Base-by-base conservation (phyloP, 1,140 invertebrate genomes). In the Drosophila nasuta region DNA sequence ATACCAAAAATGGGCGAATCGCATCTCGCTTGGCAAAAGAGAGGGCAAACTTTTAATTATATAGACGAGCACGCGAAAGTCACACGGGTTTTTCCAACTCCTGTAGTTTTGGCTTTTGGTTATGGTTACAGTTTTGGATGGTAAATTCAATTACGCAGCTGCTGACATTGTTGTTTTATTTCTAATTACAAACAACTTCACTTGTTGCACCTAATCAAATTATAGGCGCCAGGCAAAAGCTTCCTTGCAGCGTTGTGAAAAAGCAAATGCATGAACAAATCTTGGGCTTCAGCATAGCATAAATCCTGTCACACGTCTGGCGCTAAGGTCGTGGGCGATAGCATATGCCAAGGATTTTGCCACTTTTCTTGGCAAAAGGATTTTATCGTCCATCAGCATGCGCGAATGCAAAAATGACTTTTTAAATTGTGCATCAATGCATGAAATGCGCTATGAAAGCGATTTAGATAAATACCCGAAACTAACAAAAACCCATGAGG, bases 351-450 rank as follows among this genome's bases (percentile, higher is more conserved):
- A 46, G 65, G 74, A 74, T 74, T 70, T 70, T 70, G 54, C 30
- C 62, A 49, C 63, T 82, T 64, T 25, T 33, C 51, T 35, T 70
- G 72, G 20, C 35, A 54, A 49, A 59, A 74, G 68, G 13, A 57
- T 67, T 68, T 75, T 74, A 68, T 70, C 81, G 67, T 62, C 56
- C 75, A 81, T 86, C 63, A 66, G 28, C 77, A 52, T 64, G 75
- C 78, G 59, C 41, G 65, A 83, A 58, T 51, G 60, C 74, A 81
- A 86, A 75, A 78, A 86, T 79, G 70, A 66, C 75, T 70, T 79
- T 86, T 86, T 69, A 86, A 81, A 86, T 76, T 86, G 82, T 81
- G 82, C 82, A 86, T 81, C 82, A 79, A 86, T 86, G 82, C 82
- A 86, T 86, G 78, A 86, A 86, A 86, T 81, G 67, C 82, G 70